These are phyloP conservation scores for Hypothenemus hampei DNA, from an alignment of 1,140 invertebrate genomes.

Conservation along the genomic window DNA sequence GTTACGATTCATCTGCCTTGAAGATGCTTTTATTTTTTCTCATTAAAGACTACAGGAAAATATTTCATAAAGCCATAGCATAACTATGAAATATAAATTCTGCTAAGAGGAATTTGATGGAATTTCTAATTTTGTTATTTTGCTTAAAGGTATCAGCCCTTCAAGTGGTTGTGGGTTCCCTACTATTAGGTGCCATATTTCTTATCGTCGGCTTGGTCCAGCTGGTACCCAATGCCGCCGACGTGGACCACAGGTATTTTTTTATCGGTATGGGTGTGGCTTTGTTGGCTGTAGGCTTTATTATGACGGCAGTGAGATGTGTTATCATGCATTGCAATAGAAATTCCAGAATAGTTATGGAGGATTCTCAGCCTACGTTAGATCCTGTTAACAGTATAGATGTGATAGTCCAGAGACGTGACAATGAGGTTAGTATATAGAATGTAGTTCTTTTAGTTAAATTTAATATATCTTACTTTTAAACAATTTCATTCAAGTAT, in stretches of 20 bases:
- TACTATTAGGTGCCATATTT: constrained; percentile 69
- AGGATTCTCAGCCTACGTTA: constrained; percentile 35
- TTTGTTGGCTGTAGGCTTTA: constrained; percentile 53
- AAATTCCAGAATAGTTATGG: constrained; percentile 35
- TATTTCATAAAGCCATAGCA: too few species aligned
- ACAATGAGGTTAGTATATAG: constrained; percentile 38
- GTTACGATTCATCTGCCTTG: too few species aligned
- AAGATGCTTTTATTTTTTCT: too few species aligned
- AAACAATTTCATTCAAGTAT: not conserved
- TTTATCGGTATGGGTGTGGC: constrained; percentile 61
- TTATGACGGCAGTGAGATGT: constrained; percentile 48
- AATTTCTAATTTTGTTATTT: not conserved
- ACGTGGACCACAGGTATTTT: constrained; percentile 66
- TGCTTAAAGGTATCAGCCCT: constrained; percentile 61
- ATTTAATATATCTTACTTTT: not conserved
- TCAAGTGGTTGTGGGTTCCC: constrained; percentile 67
- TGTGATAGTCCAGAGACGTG: constrained; percentile 43
- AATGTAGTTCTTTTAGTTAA: constrained; percentile 2
- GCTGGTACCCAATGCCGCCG: constrained; percentile 72
- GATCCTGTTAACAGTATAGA: constrained; percentile 44
- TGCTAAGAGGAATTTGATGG: too few species aligned
- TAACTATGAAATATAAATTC: too few species aligned
- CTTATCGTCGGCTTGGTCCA: constrained; percentile 76
- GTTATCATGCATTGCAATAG: constrained; percentile 42
- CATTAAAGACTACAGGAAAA: too few species aligned